phyloP scores from a whole-genome alignment of 64 coral and sea anemone species.

The Acropora tenuis region DNA sequence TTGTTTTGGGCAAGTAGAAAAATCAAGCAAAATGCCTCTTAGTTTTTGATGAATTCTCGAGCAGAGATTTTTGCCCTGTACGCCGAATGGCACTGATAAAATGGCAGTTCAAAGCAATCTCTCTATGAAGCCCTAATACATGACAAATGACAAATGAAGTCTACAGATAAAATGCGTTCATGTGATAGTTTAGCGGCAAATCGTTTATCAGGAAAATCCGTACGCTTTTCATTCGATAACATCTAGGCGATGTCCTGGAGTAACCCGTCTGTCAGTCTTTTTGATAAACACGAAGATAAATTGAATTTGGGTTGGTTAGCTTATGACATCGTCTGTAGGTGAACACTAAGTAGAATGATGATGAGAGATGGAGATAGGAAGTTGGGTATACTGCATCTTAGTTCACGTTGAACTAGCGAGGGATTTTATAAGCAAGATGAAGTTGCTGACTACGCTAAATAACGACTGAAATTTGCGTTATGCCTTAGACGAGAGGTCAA shows the following conservation, averaged over 20 bases:
- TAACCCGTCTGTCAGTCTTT: background rate
- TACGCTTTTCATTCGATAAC: background rate
- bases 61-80: no score
- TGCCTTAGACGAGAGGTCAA: constrained; percentile 24
- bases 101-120: background rate
- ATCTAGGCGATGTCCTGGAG: background rate
- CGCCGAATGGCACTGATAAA: no score
- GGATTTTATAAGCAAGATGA: background rate
- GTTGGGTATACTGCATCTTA: background rate
- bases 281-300: background rate
- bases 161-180: background rate
- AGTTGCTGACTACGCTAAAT: background rate
- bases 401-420: background rate
- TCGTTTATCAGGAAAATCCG: background rate
- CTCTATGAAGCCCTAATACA: background rate
- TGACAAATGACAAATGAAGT: background rate
- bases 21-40: background rate
- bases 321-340: background rate
- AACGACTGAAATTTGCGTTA: constrained; percentile 4
- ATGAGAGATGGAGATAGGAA: background rate
- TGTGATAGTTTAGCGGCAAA: background rate
- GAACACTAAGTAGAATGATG: background rate
- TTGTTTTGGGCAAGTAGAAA: background rate
- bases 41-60: no score
- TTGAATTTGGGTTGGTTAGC: background rate